Evolutionary conservation across 1,140 invertebrate species (phyloP), one percentile per base, ranked within the genome.

Genomic region (Drosophila leontia): DNA sequence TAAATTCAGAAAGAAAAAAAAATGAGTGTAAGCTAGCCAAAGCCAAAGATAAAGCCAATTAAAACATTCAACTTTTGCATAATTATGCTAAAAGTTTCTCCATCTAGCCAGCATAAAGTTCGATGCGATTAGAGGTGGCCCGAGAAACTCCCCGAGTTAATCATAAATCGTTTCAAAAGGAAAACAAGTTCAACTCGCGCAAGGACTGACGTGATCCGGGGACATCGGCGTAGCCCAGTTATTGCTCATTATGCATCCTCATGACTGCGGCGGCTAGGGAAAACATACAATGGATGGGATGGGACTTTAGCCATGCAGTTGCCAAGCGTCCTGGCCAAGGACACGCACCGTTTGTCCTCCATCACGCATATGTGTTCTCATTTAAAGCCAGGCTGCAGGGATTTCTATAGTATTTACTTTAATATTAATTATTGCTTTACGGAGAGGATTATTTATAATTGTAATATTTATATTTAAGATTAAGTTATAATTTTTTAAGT

Each of bases 281-380:
- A 75, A 47, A 75, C 60, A 64, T 29, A 29, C 59, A 75, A 75
- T 75, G 32, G 11, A 51, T 51, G n/a, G n/a, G 29, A n/a, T 29
- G 47, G 48, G 58, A 56, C 59, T 64, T 74, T 17, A 39, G 60
- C 19, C 70, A 41, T 70, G 67, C 67, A 70, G 61, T 70, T 67
- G 61, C 67, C 13, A 70, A 47, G 67, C 67, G 63, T 70, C 67
- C 67, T 56, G 67, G 48, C 63, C 67, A 70, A 70, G 67, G 67
- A 70, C 67, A 70, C 63, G 60, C 41, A 23, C 37, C 44, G 7
- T 15, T 47, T 47, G 59, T 64, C 70, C 61, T 76, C 70, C 61
- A 61, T 86, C 85, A 86, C 79, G 82, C 82, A 51, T 84, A 78
- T 79, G 78, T 79, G 61, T n/a, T 41, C 45, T 57, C 58, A 50